Percentiles rank a stretch among this genome's conserved stretches.
phyloP scores from a whole-genome alignment of 53 echinoderm and acorn worm genomes.

The Arbacia lixula region DNA sequence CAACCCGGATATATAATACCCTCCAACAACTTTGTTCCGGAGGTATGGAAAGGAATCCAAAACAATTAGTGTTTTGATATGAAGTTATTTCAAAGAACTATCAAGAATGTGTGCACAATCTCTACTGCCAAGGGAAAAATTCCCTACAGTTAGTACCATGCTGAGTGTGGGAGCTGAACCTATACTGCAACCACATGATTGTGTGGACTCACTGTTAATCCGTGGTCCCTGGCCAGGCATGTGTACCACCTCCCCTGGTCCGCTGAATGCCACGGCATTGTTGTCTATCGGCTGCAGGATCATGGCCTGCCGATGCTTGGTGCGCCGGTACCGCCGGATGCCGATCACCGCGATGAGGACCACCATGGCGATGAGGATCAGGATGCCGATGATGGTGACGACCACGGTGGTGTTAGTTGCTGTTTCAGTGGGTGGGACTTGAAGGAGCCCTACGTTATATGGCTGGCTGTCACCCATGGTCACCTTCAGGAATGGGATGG shows the following conservation, averaged over 20 bases:
- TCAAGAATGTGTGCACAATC: no score
- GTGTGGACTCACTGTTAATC: conserved; percentile 44
- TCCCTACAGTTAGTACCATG: no score
- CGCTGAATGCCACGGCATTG: conserved; percentile 21
- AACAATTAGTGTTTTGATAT: no score
- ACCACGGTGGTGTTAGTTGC: background rate
- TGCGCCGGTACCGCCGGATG: conserved; percentile 29
- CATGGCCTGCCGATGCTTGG: conserved; percentile 18
- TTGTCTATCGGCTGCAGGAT: background rate
- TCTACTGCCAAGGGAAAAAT: no score
- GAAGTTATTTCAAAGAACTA: no score
- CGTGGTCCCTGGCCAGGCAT: conserved; percentile 12
- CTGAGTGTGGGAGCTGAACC: no score
- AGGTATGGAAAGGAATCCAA: no score
- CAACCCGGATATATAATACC: no score
- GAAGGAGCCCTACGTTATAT: conserved; percentile 19
- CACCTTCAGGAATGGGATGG: conserved; percentile 1
- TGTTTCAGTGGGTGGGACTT: conserved; percentile 7
- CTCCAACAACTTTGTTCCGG: no score
- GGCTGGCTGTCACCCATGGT: conserved; percentile 7
- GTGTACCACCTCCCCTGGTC: conserved; percentile 30
- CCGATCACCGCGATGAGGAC: conserved; percentile 38
- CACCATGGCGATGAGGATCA: conserved; percentile 40
- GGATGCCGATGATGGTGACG: conserved; percentile 49
- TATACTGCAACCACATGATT: no score